Conservation (phyloP, 1,140 invertebrate genomes). For the Drosophila santomea region DNA sequence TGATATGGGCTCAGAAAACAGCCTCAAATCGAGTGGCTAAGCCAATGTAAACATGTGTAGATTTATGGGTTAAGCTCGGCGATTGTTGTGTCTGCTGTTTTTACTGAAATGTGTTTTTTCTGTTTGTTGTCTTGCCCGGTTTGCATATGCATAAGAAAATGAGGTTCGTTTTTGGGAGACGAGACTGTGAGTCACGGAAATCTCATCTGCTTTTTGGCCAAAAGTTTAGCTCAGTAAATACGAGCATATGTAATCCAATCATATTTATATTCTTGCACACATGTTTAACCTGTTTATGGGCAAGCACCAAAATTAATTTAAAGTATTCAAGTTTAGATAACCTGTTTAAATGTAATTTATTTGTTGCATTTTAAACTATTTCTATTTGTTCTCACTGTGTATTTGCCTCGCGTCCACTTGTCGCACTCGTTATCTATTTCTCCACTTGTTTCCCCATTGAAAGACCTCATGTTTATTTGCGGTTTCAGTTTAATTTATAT, state of each 20-base stretch:
- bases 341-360: not conserved
- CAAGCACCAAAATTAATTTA: too few relatives aligned
- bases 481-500: slow-evolving; percentile 57
- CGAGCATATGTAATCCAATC: too few relatives aligned
- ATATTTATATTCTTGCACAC: not conserved
- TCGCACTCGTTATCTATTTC: slow-evolving; percentile 22
- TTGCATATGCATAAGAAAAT: slow-evolving; percentile 67
- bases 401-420: slow-evolving; percentile 28
- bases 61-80: slow-evolving; percentile 60
- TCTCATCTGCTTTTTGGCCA: not conserved
- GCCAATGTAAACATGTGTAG: slow-evolving; percentile 74
- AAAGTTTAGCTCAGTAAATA: not conserved
- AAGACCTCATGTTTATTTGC: slow-evolving; percentile 64
- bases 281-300: too few relatives aligned
- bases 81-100: slow-evolving; percentile 37
- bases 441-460: not conserved
- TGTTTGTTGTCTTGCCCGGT: slow-evolving; percentile 22
- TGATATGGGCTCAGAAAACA: slow-evolving; percentile 55
- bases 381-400: not conserved
- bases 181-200: slow-evolving; percentile 1
- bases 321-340: too few relatives aligned
- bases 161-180: slow-evolving; percentile 1
- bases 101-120: slow-evolving; percentile 6
- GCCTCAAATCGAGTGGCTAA: slow-evolving; percentile 52
- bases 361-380: not conserved